phyloP scores from a whole-genome alignment of 2,888 invertebrate genomes.

The Pimpla rufipes region DNA sequence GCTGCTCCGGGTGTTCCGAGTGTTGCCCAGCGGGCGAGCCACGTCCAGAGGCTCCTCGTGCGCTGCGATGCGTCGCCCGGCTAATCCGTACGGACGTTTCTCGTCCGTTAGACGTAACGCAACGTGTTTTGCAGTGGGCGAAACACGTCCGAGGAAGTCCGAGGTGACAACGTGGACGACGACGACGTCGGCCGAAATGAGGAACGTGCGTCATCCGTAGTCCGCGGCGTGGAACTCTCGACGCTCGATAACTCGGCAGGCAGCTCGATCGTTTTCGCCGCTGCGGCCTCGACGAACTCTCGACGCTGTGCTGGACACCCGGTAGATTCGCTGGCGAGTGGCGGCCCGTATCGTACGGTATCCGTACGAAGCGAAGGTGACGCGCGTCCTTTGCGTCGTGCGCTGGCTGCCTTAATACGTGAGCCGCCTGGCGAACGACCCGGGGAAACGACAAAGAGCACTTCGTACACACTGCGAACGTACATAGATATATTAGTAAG shows the following conservation, averaged over 20 bases:
- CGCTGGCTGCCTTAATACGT: constrained; percentile 36
- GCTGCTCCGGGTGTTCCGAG: neutral
- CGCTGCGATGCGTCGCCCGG: neutral
- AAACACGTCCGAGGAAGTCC: too few relatives aligned
- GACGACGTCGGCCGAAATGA: neutral
- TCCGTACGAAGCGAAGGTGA: constrained; percentile 37
- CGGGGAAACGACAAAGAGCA: constrained; percentile 27
- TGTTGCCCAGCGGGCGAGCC: neutral
- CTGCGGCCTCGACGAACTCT: neutral
- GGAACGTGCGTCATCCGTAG: constrained; percentile 28
- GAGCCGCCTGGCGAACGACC: constrained; percentile 35
- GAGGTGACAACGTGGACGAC: neutral
- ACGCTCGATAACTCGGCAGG: constrained; percentile 33
- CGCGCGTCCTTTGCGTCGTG: constrained; percentile 52
- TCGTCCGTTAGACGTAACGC: neutral
- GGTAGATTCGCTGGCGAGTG: neutral
- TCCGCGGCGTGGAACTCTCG: neutral
- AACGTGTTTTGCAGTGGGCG: too few relatives aligned
- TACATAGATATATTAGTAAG: neutral
- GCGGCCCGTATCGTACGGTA: constrained; percentile 36
- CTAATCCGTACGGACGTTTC: neutral
- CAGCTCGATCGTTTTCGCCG: constrained; percentile 1
- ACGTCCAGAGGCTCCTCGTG: neutral
- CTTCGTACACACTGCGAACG: constrained; percentile 6
- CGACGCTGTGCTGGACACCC: constrained; percentile 26